Conservation (phyloP, 2,113 vertebrate genomes). For the Mesocricetus auratus region DNA sequence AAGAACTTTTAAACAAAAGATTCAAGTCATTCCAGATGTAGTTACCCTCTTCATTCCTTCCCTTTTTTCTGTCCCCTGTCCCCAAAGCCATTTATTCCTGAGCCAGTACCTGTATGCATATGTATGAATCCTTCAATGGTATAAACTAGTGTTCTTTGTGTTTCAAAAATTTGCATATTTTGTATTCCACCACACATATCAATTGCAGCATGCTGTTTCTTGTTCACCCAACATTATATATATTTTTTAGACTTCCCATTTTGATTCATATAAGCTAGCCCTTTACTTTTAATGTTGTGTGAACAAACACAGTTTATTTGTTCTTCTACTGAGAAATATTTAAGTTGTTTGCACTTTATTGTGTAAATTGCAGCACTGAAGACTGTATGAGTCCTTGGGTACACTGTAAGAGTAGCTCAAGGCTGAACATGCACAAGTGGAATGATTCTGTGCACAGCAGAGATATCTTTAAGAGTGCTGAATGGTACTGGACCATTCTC, state of each 20-base stretch:
- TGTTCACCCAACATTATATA: background rate
- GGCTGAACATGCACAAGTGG: background rate
- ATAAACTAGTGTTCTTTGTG: background rate
- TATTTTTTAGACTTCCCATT: constrained; percentile 47
- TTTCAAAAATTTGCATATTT: constrained; percentile 32
- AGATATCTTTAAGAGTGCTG: background rate
- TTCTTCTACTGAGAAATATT: constrained; percentile 60
- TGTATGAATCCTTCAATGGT: background rate
- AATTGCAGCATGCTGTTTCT: background rate
- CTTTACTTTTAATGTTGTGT: constrained; percentile 7
- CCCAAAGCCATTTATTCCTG: background rate
- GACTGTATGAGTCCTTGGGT: background rate
- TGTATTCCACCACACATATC: background rate
- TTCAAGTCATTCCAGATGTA: background rate
- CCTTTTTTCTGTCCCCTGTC: too few species aligned
- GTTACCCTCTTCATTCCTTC: background rate
- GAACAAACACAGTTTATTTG: constrained; percentile 52
- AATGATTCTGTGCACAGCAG: rapidly evolving
- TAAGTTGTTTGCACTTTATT: background rate
- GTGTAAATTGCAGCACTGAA: background rate
- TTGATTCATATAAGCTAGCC: constrained; percentile 24
- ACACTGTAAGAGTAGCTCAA: background rate
- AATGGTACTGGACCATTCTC: background rate
- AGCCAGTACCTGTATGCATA: background rate
- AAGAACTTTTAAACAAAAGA: background rate